Evolutionary conservation across 2,888 invertebrate species (phyloP).

Genomic region (Myathropa florea): DNA sequence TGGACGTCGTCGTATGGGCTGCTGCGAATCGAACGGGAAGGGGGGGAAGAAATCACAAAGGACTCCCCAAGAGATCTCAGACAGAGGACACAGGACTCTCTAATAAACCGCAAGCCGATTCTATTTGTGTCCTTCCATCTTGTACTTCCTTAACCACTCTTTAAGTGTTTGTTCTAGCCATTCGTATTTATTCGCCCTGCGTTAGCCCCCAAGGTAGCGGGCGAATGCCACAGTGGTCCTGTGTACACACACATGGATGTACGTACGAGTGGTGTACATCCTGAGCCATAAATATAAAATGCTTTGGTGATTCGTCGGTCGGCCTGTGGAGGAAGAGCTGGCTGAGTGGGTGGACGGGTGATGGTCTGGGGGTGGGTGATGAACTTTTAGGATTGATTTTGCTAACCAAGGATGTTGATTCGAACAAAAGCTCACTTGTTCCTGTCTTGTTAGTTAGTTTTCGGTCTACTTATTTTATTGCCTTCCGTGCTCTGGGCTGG

Average conservation of each 20-base stretch:
- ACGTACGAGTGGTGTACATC: not conserved
- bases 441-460: conserved; percentile 74
- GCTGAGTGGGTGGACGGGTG: not conserved
- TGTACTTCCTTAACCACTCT: conserved; percentile 72
- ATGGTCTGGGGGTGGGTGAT: conserved; percentile 44
- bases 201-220: conserved; percentile 63
- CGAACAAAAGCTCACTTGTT: conserved; percentile 72
- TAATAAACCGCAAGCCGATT: conserved; percentile 72
- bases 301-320: conserved; percentile 55
- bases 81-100: conserved; percentile 61
- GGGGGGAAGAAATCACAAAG: conserved; percentile 58
- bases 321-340: conserved; percentile 46
- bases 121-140: conserved; percentile 68
- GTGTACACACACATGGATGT: conserved; percentile 23
- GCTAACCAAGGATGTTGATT: conserved; percentile 71
- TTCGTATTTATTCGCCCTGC: conserved; percentile 66
- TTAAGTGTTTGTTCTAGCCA: conserved; percentile 72
- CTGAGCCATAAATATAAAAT: conserved; percentile 64
- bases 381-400: conserved; percentile 73
- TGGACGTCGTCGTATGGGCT: conserved; percentile 21
- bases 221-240: not conserved
- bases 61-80: conserved; percentile 33
- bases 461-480: conserved; percentile 74
- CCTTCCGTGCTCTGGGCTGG: conserved; percentile 44
- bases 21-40: not conserved